A percentile compares a stretch with the other conserved stretches of the same genome.
These are phyloP conservation scores for Botia kubotai DNA, from an alignment of 2,797 vertebrate genomes.

Conservation along the genomic window DNA sequence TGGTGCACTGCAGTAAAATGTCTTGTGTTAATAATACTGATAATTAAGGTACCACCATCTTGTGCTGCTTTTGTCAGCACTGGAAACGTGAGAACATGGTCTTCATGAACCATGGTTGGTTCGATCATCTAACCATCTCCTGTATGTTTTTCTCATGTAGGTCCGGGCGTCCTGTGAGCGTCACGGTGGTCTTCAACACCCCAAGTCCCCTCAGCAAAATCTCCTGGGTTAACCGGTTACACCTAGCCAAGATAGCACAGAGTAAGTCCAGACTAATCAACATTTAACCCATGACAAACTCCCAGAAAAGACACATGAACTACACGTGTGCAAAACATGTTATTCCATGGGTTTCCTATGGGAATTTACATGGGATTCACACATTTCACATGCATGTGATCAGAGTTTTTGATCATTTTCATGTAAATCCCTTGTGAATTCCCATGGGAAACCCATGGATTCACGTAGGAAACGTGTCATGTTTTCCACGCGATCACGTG, in stretches of 20 bases:
- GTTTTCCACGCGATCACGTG: too few relatives aligned
- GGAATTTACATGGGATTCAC: too few relatives aligned
- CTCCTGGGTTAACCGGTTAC: conserved; percentile 94
- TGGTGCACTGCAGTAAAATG: conserved; percentile 42
- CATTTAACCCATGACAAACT: background rate
- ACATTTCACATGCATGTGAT: too few relatives aligned
- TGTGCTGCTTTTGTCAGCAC: conserved; percentile 11
- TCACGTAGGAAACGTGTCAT: too few relatives aligned
- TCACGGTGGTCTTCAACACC: conserved; percentile 96
- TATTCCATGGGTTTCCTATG: too few relatives aligned
- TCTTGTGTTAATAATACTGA: conserved; percentile 30
- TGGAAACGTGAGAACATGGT: background rate
- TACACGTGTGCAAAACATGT: too few relatives aligned
- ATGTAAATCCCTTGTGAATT: too few relatives aligned
- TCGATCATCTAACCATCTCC: conserved; percentile 14
- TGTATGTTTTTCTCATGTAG: conserved; percentile 66
- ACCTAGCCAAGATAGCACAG: conserved; percentile 90
- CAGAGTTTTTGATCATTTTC: too few relatives aligned
- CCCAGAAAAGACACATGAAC: too few relatives aligned
- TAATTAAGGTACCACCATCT: conserved; percentile 31
- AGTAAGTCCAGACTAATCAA: conserved; percentile 73
- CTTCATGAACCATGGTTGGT: background rate
- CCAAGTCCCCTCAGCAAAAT: conserved; percentile 93
- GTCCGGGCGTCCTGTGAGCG: conserved; percentile 91
- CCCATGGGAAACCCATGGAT: too few relatives aligned